Percentiles rank a stretch among this genome's conserved stretches.
These are phyloP conservation scores for Serrognathus titanus DNA, from an alignment of 2,888 invertebrate species.

Conservation along the genomic window DNA sequence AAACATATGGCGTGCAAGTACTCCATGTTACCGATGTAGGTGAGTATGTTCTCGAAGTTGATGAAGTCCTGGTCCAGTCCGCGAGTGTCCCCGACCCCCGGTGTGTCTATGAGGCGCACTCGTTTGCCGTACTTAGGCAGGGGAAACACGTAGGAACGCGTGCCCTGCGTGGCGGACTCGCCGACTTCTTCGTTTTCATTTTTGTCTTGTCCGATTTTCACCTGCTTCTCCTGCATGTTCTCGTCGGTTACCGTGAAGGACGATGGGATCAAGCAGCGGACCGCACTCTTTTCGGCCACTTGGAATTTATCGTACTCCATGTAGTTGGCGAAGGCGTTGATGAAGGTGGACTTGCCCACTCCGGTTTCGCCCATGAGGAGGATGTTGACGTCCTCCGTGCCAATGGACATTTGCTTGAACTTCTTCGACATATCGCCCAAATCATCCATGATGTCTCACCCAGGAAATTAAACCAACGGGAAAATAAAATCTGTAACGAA, in stretches of 20 bases:
- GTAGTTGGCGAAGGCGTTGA: constrained; percentile 42
- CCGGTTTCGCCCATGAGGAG: constrained; percentile 42
- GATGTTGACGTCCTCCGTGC: constrained; percentile 35
- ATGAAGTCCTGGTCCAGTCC: constrained; percentile 25
- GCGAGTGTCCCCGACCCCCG: constrained; percentile 35
- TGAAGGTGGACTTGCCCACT: constrained; percentile 44
- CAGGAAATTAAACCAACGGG: too few species aligned
- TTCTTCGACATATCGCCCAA: constrained; percentile 2
- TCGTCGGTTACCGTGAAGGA: constrained; percentile 33
- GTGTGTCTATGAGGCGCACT: constrained; percentile 41
- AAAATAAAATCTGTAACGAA: too few species aligned
- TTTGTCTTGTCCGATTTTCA: constrained; percentile 28
- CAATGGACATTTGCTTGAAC: constrained; percentile 11
- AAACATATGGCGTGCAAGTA: constrained; percentile 40
- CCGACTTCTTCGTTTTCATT: constrained; percentile 26
- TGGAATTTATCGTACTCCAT: constrained; percentile 28
- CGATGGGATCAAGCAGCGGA: constrained; percentile 35
- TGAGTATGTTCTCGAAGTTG: constrained; percentile 30
- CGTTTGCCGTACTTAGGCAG: constrained; percentile 16
- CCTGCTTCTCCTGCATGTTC: constrained; percentile 22
- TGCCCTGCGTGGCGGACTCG: constrained; percentile 24
- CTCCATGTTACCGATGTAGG: constrained; percentile 35
- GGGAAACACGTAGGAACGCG: constrained; percentile 64
- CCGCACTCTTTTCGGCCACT: constrained; percentile 25
- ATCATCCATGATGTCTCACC: background rate